These are phyloP conservation scores for Perognathus longimembris DNA, from an alignment of 2,113 vertebrate species.

Conservation along the genomic window DNA sequence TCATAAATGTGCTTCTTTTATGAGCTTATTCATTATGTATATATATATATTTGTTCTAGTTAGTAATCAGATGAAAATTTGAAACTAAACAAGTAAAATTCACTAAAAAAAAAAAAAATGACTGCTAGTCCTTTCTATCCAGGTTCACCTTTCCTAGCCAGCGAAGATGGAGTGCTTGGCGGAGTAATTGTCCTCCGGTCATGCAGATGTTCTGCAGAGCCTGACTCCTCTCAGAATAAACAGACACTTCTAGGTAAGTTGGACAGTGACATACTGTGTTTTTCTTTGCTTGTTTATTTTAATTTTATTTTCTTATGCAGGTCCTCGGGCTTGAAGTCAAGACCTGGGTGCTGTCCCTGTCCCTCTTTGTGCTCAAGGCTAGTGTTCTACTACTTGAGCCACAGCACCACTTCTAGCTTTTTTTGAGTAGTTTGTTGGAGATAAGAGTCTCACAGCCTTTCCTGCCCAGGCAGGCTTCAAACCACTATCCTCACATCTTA, in stretches of 20 bases:
- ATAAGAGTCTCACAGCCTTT: no score
- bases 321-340: no score
- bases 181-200: constrained; percentile 97
- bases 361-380: no score
- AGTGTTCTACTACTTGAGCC: no score
- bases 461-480: no score
- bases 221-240: constrained; percentile 91
- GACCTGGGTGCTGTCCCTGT: no score
- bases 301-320: no score
- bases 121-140: constrained; percentile 58
- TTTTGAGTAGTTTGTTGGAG: no score
- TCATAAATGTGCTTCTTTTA: constrained; percentile 35
- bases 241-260: constrained; percentile 94
- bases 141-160: constrained; percentile 98
- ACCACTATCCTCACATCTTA: no score
- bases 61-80: constrained; percentile 19
- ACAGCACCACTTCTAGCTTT: no score
- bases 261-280: neutral
- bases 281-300: neutral
- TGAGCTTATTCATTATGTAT: neutral
- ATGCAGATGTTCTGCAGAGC: constrained; percentile 92
- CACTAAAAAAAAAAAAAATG: constrained; percentile 56
- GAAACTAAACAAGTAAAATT: constrained; percentile 2
- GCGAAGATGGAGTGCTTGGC: constrained; percentile 96
- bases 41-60: constrained; percentile 21